Conservation (phyloP, 2,113 vertebrate species). For the Nematolebias whitei region DNA sequence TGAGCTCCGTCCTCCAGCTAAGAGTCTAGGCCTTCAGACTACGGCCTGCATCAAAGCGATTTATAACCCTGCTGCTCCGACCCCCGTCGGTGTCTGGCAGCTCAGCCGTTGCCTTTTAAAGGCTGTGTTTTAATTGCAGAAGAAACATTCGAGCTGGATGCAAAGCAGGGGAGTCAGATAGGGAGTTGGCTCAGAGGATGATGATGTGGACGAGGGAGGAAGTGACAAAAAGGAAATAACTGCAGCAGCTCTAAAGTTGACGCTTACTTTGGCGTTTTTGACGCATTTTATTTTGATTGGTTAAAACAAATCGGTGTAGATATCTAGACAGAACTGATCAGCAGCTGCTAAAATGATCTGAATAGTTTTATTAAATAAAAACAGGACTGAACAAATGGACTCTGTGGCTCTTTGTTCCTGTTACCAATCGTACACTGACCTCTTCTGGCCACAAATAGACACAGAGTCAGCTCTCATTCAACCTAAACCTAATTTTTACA, state of each 20-base stretch:
- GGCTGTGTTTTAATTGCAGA: constrained; percentile 81
- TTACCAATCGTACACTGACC: constrained; percentile 56
- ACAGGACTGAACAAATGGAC: constrained; percentile 49
- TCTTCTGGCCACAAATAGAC: constrained; percentile 66
- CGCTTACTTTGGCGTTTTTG: not conserved
- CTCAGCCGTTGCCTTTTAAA: constrained; percentile 81
- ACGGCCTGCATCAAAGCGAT: constrained; percentile 76
- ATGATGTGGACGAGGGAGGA: constrained; percentile 36
- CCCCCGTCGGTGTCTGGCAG: constrained; percentile 75
- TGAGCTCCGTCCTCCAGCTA: constrained; percentile 48
- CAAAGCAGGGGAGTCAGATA: constrained; percentile 56
- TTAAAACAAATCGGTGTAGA: not conserved
- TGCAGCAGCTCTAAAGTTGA: not conserved
- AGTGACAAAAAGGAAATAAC: not conserved
- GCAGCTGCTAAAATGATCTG: constrained; percentile 19
- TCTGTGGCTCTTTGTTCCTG: constrained; percentile 29
- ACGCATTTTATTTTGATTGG: not conserved
- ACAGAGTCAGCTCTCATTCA: constrained; percentile 25
- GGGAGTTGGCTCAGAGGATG: constrained; percentile 30
- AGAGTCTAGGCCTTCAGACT: constrained; percentile 73
- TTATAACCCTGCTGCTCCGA: constrained; percentile 71
- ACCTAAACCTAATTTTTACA: constrained; percentile 51
- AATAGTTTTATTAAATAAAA: constrained; percentile 17
- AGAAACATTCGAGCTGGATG: constrained; percentile 78
- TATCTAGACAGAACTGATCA: not conserved